These are phyloP conservation scores for Cynopterus brachyotis DNA, from an alignment of 2,113 vertebrate genomes.

Conservation along the genomic window DNA sequence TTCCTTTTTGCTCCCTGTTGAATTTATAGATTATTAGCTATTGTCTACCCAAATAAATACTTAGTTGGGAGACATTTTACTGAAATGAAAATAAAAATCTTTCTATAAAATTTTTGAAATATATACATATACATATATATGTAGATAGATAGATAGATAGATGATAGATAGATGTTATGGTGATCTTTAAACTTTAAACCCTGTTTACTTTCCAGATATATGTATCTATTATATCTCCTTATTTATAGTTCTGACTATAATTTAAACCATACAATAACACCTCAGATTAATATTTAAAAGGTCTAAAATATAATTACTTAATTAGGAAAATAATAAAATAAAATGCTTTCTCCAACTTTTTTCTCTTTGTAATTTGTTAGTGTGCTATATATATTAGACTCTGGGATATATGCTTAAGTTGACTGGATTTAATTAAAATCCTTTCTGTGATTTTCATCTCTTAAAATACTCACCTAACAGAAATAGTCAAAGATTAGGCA, in stretches of 20 bases:
- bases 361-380: not conserved
- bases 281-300: not conserved
- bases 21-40: not conserved
- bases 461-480: conserved; percentile 78
- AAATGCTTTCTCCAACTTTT: conserved; percentile 16
- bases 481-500: conserved; percentile 74
- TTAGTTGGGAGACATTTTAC: not conserved
- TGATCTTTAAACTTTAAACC: conserved; percentile 8
- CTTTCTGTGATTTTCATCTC: conserved; percentile 79
- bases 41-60: not conserved
- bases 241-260: not conserved
- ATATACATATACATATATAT: too few relatives aligned
- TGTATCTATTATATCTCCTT: not conserved
- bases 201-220: not conserved
- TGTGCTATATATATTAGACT: conserved; percentile 10
- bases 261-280: not conserved
- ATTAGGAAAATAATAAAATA: conserved; percentile 20
- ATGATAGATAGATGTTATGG: not conserved
- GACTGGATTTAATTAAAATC: conserved; percentile 76
- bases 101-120: conserved; percentile 21
- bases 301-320: conserved; percentile 48
- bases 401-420: conserved; percentile 50
- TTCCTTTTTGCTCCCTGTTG: not conserved
- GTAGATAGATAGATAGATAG: too few relatives aligned
- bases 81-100: not conserved